phyloP scores from a whole-genome alignment of 2,888 invertebrate species.

The Timema podura region DNA sequence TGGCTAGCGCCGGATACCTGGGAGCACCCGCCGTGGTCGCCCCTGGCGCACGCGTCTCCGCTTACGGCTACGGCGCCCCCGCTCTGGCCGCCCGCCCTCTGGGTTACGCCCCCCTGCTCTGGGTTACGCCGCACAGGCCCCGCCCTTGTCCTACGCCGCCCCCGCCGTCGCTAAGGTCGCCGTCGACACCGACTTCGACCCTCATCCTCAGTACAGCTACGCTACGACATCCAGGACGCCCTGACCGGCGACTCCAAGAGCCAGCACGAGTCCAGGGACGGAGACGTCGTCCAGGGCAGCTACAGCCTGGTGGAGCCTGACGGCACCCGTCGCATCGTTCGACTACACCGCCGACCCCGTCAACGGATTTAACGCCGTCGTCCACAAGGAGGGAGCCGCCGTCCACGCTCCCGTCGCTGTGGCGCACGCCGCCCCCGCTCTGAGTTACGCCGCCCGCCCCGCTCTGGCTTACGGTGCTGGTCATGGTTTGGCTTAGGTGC shows the following conservation, averaged over 20 bases:
- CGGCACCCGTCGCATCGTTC: conserved; percentile 31
- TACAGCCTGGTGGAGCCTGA: conserved; percentile 32
- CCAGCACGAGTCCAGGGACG: conserved; percentile 32
- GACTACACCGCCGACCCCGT: conserved; percentile 33
- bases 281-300: conserved; percentile 32
- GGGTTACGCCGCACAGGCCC: conserved; percentile 22
- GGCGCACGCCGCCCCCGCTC: conserved; percentile 18
- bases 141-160: conserved; percentile 17
- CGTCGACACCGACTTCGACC: conserved; percentile 33
- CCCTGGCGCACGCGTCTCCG: conserved; percentile 21
- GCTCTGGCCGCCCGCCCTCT: conserved; percentile 21
- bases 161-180: conserved; percentile 14
- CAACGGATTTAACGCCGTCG: conserved; percentile 35
- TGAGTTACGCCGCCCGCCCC: conserved; percentile 30
- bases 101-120: conserved; percentile 16
- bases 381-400: conserved; percentile 23
- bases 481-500: too few relatives aligned
- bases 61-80: conserved; percentile 27
- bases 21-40: conserved; percentile 27
- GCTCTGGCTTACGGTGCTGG: conserved; percentile 24
- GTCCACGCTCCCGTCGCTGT: conserved; percentile 16
- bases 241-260: conserved; percentile 33
- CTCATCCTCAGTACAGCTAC: conserved; percentile 32
- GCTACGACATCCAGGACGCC: conserved; percentile 32
- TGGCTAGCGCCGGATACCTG: conserved; percentile 27